Evolutionary conservation across 2,113 vertebrate genomes (phyloP), one percentile per base, ranked within the genome.

Genomic region (Rattus rattus): DNA sequence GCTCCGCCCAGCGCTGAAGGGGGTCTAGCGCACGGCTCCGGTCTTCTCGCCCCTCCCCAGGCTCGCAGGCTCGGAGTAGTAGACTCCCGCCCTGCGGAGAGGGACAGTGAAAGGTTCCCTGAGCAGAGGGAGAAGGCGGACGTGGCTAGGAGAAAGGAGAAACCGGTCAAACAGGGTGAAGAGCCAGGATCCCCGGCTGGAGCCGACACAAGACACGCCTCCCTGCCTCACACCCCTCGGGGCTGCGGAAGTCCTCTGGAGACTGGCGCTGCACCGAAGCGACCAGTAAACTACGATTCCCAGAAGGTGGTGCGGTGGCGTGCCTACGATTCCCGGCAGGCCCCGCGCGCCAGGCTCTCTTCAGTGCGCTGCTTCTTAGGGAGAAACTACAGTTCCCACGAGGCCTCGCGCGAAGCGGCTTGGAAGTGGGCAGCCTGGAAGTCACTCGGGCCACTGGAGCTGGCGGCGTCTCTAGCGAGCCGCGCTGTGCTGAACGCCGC

Each of bases 351-450:
- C 36, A 87, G 86, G 91, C 90, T 52, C 54, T 22, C 67, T 88
- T 72, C n/a, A 54, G 69, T 61, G 47, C 47, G 75, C 88, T 11
- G 76, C 92, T n/a, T 72, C 95, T 39, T 76, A 20, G 61, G 67
- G 92, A 22, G 76, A 96, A 95, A 97, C 97, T 98, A 98, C 97
- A 96, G 85, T 96, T 97, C 97, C 97, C 97, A 91, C 91, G 94
- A 95, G 96, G 86, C 72, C 49, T 59, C 88, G 96, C 95, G 96
- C 88, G 88, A 96, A 86, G 95, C 92, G 95, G 95, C 96, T 98
- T 98, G 96, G 95, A 98, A 98, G 97, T 98, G 97, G 97, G 97
- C 95, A 97, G 96, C 88, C 97, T 98, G 97, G 97, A 98, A 98
- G 97, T 98, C 97, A 98, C 97, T 98, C 81, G 97, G 96, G 97